Base-by-base conservation (phyloP, 2,888 invertebrate species). In the Scrobipalpa atriplicella region DNA sequence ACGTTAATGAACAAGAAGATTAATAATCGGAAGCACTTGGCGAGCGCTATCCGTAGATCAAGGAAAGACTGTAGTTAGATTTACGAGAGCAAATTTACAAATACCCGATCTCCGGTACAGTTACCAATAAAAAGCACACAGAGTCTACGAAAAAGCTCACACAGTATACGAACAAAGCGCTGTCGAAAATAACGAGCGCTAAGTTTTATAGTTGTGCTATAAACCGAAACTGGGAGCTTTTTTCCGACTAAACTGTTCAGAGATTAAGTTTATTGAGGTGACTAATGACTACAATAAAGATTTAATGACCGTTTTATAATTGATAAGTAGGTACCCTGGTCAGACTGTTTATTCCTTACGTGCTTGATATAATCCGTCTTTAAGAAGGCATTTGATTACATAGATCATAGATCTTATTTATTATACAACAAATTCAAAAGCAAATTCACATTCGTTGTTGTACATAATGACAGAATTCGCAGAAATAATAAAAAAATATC, bases 141-240 rank as follows among this genome's bases (percentile, higher is more conserved):
- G n/a, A n/a, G n/a, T n/a, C n/a, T n/a, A n/a, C n/a, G n/a, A n/a
- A 29, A 62, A 66, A 65, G 39, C 62, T 62, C 47, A 38, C 56
- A 64, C 62, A 68, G 64, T 41, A 76, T 80, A 80, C 77, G 78
- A 80, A 79, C 78, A 76, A 76, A 79, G 78, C 73, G 72, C 67
- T 71, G 68, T 74, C 76, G 75, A 78, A 73, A 74, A 83, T 88
- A 83, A 87, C 85, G 86, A 86, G 77, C 79, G 74, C 82, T 85
- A 58, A 58, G 58, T 58, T 90, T 90, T 85, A 89, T 86, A 58
- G 83, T 80, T 77, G 78, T 70, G 78, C 84, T 81, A 86, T 89
- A 89, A 89, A 82, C 75, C 78, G 78, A 82, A 83, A 80, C 82
- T 80, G 79, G 83, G 76, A 78, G 82, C 84, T 84, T 85, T 84